phyloP scores from a whole-genome alignment of 2,113 vertebrate species.

The Vicugna pacos region DNA sequence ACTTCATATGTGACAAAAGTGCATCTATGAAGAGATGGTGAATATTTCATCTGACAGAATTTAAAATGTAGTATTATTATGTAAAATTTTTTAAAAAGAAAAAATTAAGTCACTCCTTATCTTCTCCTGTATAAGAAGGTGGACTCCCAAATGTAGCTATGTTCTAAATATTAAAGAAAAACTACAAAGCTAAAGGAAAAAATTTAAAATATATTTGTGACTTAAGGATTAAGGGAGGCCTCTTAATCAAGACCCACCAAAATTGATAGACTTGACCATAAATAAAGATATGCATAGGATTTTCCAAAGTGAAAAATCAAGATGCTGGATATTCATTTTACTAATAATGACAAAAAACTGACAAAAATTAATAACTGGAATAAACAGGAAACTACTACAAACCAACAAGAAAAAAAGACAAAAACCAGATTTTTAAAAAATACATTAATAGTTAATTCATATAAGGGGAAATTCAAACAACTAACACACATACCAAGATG shows the following conservation, averaged over 20 bases:
- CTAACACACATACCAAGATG: too few relatives aligned
- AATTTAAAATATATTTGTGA: not conserved
- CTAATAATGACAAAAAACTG: not conserved
- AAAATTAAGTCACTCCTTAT: not conserved
- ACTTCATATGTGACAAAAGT: not conserved
- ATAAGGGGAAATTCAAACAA: not conserved
- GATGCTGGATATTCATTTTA: not conserved
- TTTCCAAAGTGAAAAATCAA: constrained; percentile 7
- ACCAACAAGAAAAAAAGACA: not conserved
- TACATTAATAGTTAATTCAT: not conserved
- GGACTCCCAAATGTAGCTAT: not conserved
- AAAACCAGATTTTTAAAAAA: not conserved
- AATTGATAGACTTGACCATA: not conserved
- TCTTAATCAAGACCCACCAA: not conserved
- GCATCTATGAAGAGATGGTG: not conserved
- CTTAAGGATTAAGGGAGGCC: not conserved
- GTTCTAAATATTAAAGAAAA: not conserved
- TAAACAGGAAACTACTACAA: not conserved
- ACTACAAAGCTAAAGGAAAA: not conserved
- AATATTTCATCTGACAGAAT: not conserved
- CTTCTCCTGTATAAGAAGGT: not conserved
- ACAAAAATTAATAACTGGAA: not conserved
- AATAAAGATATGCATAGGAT: not conserved
- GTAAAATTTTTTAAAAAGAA: not conserved
- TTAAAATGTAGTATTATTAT: not conserved